phyloP scores from a whole-genome alignment of 1,140 invertebrate genomes.

The Ips nitidus region DNA sequence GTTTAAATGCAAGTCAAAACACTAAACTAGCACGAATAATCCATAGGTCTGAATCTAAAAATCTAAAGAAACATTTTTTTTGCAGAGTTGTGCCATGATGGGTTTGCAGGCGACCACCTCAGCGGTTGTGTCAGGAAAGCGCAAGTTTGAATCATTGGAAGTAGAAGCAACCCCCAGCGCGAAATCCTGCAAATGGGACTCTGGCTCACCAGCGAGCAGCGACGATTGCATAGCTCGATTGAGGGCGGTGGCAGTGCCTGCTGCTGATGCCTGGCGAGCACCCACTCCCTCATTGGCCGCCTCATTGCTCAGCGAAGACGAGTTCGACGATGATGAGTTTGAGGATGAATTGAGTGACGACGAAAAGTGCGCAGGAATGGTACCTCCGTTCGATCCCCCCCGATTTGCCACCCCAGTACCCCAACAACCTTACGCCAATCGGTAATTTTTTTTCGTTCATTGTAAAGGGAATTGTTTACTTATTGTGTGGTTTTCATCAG shows the following conservation, averaged over 20 bases:
- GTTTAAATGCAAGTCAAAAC: no score
- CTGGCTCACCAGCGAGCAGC: slow-evolving; percentile 15
- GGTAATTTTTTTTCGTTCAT: slow-evolving; percentile 17
- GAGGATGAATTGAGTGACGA: slow-evolving; percentile 57
- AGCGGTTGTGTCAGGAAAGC: slow-evolving; percentile 64
- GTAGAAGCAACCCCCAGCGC: slow-evolving; percentile 43
- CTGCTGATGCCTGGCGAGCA: slow-evolving; percentile 54
- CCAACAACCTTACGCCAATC: slow-evolving; percentile 35
- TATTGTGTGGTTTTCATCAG: not conserved
- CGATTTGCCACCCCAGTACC: slow-evolving; percentile 39
- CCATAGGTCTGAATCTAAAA: no score
- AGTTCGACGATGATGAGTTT: slow-evolving; percentile 59
- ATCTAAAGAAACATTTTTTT: not conserved
- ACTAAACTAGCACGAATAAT: no score
- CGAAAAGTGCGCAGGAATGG: slow-evolving; percentile 43
- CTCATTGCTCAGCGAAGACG: slow-evolving; percentile 55
- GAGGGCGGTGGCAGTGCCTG: slow-evolving; percentile 57
- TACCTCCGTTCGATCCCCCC: slow-evolving; percentile 44
- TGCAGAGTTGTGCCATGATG: slow-evolving; percentile 73
- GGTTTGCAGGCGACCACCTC: slow-evolving; percentile 73
- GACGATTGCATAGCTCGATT: slow-evolving; percentile 58
- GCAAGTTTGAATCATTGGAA: slow-evolving; percentile 55
- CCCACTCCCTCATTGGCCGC: slow-evolving; percentile 55
- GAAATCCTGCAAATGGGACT: slow-evolving; percentile 56
- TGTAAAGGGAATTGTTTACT: not conserved